Percentiles rank a stretch among this genome's conserved stretches.
phyloP scores from a whole-genome alignment of 2,888 invertebrate species.

The Plebejus argus region DNA sequence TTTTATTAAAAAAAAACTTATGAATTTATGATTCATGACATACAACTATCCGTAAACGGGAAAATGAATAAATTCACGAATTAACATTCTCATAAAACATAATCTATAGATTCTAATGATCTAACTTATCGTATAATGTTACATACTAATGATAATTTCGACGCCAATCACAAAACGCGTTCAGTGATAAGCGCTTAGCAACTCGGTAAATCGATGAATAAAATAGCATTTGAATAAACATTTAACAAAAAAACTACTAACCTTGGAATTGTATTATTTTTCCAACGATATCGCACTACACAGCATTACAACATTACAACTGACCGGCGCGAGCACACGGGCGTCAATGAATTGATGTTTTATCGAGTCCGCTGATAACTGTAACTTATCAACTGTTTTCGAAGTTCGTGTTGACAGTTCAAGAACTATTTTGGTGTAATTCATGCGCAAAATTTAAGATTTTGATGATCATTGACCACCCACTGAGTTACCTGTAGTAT shows the following conservation, averaged over 20 bases:
- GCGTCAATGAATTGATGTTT: constrained; percentile 64
- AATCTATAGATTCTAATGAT: too few relatives aligned
- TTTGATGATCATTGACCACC: background rate
- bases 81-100: too few relatives aligned
- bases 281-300: constrained; percentile 5
- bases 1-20: background rate
- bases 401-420: background rate
- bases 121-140: too few relatives aligned
- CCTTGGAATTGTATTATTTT: background rate
- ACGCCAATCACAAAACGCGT: background rate
- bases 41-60: background rate
- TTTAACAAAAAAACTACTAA: background rate
- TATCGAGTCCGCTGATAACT: constrained; percentile 50
- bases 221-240: background rate
- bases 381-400: constrained; percentile 45
- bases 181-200: background rate
- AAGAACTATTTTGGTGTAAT: background rate
- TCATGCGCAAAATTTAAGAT: background rate
- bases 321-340: constrained; percentile 52
- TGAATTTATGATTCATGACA: background rate
- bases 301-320: constrained; percentile 48
- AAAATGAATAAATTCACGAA: background rate
- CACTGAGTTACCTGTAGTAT: background rate
- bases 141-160: too few relatives aligned
- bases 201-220: background rate